phyloP scores from a whole-genome alignment of 2,797 vertebrate genomes.

The Huso huso region DNA sequence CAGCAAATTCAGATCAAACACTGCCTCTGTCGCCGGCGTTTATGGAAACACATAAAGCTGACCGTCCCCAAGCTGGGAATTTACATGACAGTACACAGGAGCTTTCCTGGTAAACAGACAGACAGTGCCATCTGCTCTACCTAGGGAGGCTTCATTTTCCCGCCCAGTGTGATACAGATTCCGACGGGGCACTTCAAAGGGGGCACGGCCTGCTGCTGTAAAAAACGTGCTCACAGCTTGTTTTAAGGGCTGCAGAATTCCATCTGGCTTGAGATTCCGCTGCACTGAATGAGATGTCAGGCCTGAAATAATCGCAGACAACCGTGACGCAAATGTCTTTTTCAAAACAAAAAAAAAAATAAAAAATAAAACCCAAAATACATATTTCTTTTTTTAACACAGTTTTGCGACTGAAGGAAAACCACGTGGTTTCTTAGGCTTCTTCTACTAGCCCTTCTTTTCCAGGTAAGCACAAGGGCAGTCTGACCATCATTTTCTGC shows the following conservation, averaged over 20 bases:
- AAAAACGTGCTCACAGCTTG: not conserved
- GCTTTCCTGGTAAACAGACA: constrained; percentile 9
- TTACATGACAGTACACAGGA: not conserved
- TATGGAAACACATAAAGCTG: not conserved
- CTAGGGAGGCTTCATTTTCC: constrained; percentile 4
- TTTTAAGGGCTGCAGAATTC: not conserved
- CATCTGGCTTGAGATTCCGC: not conserved
- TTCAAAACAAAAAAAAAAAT: no score
- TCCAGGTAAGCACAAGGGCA: no score
- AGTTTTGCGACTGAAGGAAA: no score
- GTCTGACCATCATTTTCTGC: no score
- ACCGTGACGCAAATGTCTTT: not conserved
- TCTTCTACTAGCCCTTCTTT: no score
- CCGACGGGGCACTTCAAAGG: not conserved
- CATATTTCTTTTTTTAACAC: no score
- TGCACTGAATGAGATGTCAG: not conserved
- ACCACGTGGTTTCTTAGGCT: no score
- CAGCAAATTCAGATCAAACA: not conserved
- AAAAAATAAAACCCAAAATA: no score
- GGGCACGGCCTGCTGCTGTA: not conserved
- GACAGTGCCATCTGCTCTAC: constrained; percentile 12
- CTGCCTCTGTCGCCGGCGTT: not conserved
- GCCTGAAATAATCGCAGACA: not conserved
- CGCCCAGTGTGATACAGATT: constrained; percentile 1
- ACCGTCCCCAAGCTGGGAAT: not conserved